These are phyloP conservation scores for Piscicola geometra DNA, from an alignment of 2,888 invertebrate genomes.

Conservation along the genomic window DNA sequence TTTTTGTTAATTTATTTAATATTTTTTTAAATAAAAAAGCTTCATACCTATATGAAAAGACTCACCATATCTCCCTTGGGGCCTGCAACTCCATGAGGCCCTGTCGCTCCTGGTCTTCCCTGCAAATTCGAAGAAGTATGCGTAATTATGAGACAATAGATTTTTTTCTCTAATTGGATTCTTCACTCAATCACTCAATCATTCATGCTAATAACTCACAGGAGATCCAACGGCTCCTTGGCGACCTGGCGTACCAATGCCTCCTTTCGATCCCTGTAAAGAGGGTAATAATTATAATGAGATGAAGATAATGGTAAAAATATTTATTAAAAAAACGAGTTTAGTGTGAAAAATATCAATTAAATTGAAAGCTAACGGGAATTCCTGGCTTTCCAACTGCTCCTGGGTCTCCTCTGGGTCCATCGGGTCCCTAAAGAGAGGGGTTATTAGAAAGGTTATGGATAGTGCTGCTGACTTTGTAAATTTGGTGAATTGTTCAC, in stretches of 20 bases:
- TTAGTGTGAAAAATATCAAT: no score
- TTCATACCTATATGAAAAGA: neutral
- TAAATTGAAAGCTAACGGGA: slow-evolving; percentile 53
- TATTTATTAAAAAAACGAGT: neutral
- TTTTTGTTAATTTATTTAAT: no score
- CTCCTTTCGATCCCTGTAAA: slow-evolving; percentile 72
- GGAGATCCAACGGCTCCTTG: slow-evolving; percentile 65
- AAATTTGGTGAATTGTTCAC: no score
- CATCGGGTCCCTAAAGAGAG: slow-evolving; percentile 61
- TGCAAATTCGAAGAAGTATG: neutral
- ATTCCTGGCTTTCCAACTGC: slow-evolving; percentile 63
- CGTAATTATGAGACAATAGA: neutral
- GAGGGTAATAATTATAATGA: neutral
- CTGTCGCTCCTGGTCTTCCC: slow-evolving; percentile 44
- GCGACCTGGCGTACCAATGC: slow-evolving; percentile 72
- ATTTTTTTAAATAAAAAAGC: no score
- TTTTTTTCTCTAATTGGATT: no score
- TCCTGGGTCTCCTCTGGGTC: slow-evolving; percentile 61
- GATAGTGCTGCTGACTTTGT: no score
- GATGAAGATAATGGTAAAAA: neutral
- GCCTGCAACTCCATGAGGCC: slow-evolving; percentile 41
- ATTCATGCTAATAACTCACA: slow-evolving; percentile 31
- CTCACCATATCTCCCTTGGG: slow-evolving; percentile 36
- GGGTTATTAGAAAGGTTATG: no score
- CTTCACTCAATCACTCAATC: neutral